phyloP scores from a whole-genome alignment of 2,113 vertebrate genomes.

The Baryphthengus martii region DNA sequence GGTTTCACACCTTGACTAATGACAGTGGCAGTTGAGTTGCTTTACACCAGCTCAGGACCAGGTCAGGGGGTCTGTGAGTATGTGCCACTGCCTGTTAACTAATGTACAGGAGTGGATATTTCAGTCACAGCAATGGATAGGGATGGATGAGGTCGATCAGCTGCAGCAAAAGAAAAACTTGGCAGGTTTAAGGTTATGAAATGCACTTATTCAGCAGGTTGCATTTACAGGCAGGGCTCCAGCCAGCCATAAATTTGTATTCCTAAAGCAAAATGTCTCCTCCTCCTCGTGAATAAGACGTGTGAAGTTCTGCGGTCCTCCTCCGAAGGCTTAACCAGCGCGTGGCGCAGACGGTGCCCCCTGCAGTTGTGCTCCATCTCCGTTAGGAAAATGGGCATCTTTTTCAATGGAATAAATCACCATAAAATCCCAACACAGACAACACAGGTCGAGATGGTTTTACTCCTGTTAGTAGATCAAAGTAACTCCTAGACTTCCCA shows the following conservation, averaged over 20 bases:
- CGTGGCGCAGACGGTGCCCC: not conserved
- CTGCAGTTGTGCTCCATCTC: not conserved
- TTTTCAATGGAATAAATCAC: not conserved
- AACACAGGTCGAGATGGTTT: not conserved
- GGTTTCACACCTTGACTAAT: not conserved
- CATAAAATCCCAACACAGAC: not conserved
- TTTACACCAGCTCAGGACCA: fast-evolving
- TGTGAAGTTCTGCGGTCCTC: not conserved
- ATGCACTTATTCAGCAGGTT: not conserved
- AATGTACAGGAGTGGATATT: fast-evolving
- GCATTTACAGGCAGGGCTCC: not conserved
- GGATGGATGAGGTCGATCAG: not conserved
- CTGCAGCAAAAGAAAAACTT: not conserved
- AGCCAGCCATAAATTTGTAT: not conserved
- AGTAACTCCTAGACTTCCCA: not conserved
- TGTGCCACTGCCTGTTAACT: fast-evolving
- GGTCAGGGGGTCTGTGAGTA: fast-evolving
- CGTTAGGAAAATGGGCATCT: not conserved
- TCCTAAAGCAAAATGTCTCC: not conserved
- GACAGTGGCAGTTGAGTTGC: not conserved
- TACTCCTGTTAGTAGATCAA: not conserved
- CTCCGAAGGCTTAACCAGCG: not conserved
- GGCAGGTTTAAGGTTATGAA: not conserved
- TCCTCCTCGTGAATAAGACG: not conserved
- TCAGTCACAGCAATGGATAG: not conserved